Evolutionary conservation across 2,888 invertebrate species (phyloP), one percentile per base, ranked within the genome.

Genomic region (Hypselothyrea guttata): DNA sequence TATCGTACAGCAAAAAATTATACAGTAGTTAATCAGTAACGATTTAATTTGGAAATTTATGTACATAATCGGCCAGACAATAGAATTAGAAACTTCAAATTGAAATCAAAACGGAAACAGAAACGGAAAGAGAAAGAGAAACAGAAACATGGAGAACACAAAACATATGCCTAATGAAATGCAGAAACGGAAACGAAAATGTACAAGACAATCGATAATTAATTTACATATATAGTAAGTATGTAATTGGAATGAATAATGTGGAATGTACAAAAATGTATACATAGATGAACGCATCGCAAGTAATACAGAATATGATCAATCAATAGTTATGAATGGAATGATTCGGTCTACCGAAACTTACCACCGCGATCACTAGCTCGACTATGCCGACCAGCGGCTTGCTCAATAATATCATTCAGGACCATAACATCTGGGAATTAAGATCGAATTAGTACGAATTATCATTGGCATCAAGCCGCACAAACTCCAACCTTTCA

Each of bases 371-470:
- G 95, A 72, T 96, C 96, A 88, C 95, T 95, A 61, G 94, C 93
- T 88, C 94, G 92, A 91, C 96, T 96, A 88, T 96, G 96, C 89
- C 95, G 93, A 77, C 96, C 95, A 60, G 97, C 95, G 58, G 96
- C 98, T 92, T 98, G 98, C 90, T 98, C 97, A 84, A 98, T 97
- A 87, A 98, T 97, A 90, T 98, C 97, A 90, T 97, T 98, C 86
- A 98, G 92, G 84, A 98, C 98, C 97, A 98, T 97, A 67, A 98
- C 97, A 92, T 98, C 98, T 98, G 28, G 1, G 4, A 7, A 9
- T 5, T 8, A 5, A 52, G 1, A 40, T 7, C 7, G 7, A 27
- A 13, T 28, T 12, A 5, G 3, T 2, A 8, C 3, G 7, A 0
- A 16, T 37, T 27, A 45, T 8, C 38, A 16, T 16, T n/a, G 7